Evolutionary conservation across 2,888 invertebrate genomes (phyloP), one percentile per base, ranked within the genome.

Genomic region (Agrilus mali): DNA sequence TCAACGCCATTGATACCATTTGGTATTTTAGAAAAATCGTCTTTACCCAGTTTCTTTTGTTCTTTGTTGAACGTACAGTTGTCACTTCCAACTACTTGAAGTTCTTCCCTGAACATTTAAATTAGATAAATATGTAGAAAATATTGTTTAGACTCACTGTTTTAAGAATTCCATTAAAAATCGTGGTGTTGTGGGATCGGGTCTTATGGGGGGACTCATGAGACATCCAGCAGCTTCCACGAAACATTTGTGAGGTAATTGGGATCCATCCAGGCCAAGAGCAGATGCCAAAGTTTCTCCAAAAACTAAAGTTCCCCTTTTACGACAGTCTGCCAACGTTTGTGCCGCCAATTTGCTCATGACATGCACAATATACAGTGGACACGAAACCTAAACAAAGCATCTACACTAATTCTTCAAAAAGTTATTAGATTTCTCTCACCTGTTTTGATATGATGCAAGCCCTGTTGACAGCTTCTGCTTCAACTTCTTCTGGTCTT

Each of bases 1-100:
- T 87, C 94, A 0, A 92, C 85, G 0, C 95, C 95, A 62, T 95
- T 96, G 0, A 95, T 89, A 0, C 95, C 95, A 60, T 86, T 87
- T 10, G 93, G 93, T 53, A 94, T 93, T 68, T 86, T 86, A 13
- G 82, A 72, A 69, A 95, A 95, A 69, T 94, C 81, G 43, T 78
- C 76, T 54, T 79, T 77, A 1, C 94, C 94, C 2, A 84, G 50
- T 33, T 80, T 82, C 65, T 94, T 95, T 64, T 95, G 93, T 16
- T 81, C 77, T 53, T 82, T 78, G 54, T 78, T 82, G 70, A 93
- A 95, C 1, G 93, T 92, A 69, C 93, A 93, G 67, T 95, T 86
- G 65, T 94, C 94, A 53, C 92, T 93, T 49, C 83, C 94, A 12
- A 86, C 86, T 33, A 83, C 68, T 64, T 94, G 90, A 2, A 95